Base-by-base conservation (phyloP, 92 coral and sea anemone species). In the Chrysogorgia sp. region DNA sequence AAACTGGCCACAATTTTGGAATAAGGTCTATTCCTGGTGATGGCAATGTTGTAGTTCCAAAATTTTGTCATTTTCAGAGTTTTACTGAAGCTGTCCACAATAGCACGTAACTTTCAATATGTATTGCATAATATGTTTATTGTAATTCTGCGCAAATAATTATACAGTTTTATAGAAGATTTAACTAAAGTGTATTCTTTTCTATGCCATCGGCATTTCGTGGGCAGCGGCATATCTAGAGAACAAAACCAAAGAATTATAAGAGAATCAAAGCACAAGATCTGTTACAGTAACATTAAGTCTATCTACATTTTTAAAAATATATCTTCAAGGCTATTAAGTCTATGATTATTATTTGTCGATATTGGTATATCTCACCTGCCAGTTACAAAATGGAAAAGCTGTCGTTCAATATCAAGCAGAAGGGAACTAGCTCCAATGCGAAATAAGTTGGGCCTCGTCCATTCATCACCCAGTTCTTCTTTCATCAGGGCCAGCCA, bases 401-500 rank as follows among this genome's bases (percentile, higher is more conserved):
- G 84, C 63, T 94, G 98, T 60, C 98, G 88, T 75, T 94, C 97
- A 13, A 94, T 94, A 48, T 94, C 98, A 25, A 92, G 94, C 10
- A 94, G 94, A 79, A 94, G 84, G 1, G 98, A 91, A 47, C 98
- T 94, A 3, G 98, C 98, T 50, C 98, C 98, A 80, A 94, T 87
- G 57, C 98, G 90, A 75, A 94, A 94, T 62, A 94, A 86, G 68
- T 91, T 84, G 7, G 98, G 96, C 24, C 83, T 84, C 47, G 98
- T 94, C 97, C 98, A 94, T 40, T 86, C 94, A 85, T 94, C 97
- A 34, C 98, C 98, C 14, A 94, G 92, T 71, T 94, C 98, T 66
- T 94, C 98, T 71, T 94, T 91, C 98, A 94, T 94, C 72, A 94
- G 75, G 12, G 97, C 82, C 63, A 94, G 84, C 98, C 98, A 94